Conservation (phyloP, 2,797 vertebrate genomes). For the Sphenodon punctatus region DNA sequence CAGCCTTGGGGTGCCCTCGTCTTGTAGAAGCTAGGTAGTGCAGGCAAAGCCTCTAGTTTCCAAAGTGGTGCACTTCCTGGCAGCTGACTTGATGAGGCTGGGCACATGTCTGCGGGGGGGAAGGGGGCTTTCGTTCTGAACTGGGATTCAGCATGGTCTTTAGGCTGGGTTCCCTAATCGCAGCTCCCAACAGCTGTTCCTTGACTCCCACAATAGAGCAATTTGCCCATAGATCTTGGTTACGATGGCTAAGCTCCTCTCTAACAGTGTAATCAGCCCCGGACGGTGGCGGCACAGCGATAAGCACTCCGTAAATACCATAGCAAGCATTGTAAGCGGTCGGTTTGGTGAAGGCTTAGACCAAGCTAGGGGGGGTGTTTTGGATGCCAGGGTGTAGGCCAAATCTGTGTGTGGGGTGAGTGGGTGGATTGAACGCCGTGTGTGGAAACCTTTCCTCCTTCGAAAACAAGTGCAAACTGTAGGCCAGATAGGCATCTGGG, state of each 20-base stretch:
- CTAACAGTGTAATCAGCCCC: no score
- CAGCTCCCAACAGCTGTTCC: no score
- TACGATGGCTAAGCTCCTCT: no score
- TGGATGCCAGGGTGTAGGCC: not conserved
- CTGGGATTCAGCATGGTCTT: not conserved
- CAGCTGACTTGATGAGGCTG: not conserved
- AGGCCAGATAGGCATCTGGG: no score
- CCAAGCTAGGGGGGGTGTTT: not conserved
- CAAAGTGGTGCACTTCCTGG: not conserved
- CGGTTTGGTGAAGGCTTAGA: not conserved
- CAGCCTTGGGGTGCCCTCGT: constrained; percentile 7
- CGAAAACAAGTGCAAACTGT: no score
- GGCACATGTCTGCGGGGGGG: not conserved
- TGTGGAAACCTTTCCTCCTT: no score
- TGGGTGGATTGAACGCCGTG: no score
- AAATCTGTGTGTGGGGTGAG: no score
- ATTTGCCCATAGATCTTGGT: no score
- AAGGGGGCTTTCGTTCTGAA: not conserved
- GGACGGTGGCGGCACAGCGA: not conserved
- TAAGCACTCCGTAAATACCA: not conserved
- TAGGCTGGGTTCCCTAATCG: not conserved
- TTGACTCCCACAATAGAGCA: no score
- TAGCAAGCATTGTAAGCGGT: not conserved
- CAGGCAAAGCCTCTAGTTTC: not conserved
- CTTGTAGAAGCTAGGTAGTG: not conserved